Percentiles rank a stretch among this genome's conserved stretches.
phyloP scores from a whole-genome alignment of 2,797 vertebrate species.

The Cyprinodon diabolis region DNA sequence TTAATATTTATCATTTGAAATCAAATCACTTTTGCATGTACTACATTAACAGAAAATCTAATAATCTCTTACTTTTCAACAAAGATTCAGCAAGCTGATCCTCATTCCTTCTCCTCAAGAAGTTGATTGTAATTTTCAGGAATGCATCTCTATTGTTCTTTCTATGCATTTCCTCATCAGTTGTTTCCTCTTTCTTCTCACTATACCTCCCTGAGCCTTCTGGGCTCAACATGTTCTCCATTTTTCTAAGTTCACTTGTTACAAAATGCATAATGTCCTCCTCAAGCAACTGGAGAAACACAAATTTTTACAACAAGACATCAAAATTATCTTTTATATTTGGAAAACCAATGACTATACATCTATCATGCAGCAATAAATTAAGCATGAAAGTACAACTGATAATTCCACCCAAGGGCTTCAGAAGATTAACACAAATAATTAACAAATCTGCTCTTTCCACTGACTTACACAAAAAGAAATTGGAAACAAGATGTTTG shows the following conservation, averaged over 20 bases:
- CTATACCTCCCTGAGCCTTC: not conserved
- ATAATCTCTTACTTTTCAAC: slow-evolving; percentile 31
- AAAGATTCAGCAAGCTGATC: slow-evolving; percentile 34
- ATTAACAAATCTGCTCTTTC: too few relatives aligned
- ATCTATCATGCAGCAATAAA: not conserved
- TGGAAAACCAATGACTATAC: not conserved
- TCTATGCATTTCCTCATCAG: slow-evolving; percentile 4
- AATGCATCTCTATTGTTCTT: slow-evolving; percentile 11
- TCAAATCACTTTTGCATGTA: not conserved
- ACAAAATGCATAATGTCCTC: slow-evolving; percentile 26
- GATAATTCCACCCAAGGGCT: too few relatives aligned
- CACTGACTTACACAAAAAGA: too few relatives aligned
- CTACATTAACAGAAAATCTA: not conserved
- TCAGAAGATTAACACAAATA: too few relatives aligned
- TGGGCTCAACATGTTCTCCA: slow-evolving; percentile 6
- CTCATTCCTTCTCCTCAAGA: slow-evolving; percentile 36
- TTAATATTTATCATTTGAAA: not conserved
- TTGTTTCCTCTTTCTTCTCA: not conserved
- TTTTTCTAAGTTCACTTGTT: slow-evolving; percentile 26
- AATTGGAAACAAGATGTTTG: too few relatives aligned
- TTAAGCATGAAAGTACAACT: not conserved
- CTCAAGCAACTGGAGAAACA: slow-evolving; percentile 31
- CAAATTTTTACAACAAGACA: not conserved
- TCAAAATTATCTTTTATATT: too few relatives aligned
- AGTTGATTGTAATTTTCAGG: slow-evolving; percentile 31